Base-by-base conservation (phyloP, 2,797 vertebrate species). In the Parauchenoglanis ngamensis region DNA sequence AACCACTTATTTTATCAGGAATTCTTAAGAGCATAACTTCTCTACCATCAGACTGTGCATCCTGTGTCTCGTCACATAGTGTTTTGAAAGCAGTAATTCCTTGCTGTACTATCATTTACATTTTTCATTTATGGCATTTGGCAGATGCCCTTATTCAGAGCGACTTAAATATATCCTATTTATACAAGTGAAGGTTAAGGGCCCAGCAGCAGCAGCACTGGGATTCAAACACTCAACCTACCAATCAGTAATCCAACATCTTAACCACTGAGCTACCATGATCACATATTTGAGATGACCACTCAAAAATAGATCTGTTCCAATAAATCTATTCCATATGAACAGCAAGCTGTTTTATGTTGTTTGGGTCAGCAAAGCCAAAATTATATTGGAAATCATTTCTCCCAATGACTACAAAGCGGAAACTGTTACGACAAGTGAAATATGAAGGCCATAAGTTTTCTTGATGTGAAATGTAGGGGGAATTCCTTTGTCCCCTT, bases 11-110 rank as follows among this genome's bases (percentile, higher is more conserved):
- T 85, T 86, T 6, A 82, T 86, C 52, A 7, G 31, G 10, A 57
- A 17, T 63, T 3, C 65, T 28, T 65, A 90, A 92, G 89, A 88
- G 59, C 80, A 82, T 93, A 91, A 87, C 90, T 88, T 85, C 44
- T 35, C 82, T 89, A 88, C 95, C 96, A 97, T 95, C 93, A 97
- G 96, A 96, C 95, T 91, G 25, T 23, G 84, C 92, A 94, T 97
- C 96, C 96, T 97, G 95, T 95, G 95, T 97, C 94, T 89, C 84
- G 49, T 70, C 54, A 88, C 70, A 70, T 19, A 44, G 2, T 49
- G 75, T 56, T 72, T 57, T 57, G 12, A 67, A 83, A 82, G n/a
- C 68, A 65, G 46, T 73, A 3, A 52, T 82, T 80, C 13, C 10
- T 35, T 87, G 35, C 12, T 88, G 15, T 75, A 4, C 13, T n/a